A percentile compares a stretch with the other conserved stretches of the same genome.
Evolutionary conservation across 2,797 vertebrate genomes (phyloP).

Genomic region (Semaprochilodus insignis): DNA sequence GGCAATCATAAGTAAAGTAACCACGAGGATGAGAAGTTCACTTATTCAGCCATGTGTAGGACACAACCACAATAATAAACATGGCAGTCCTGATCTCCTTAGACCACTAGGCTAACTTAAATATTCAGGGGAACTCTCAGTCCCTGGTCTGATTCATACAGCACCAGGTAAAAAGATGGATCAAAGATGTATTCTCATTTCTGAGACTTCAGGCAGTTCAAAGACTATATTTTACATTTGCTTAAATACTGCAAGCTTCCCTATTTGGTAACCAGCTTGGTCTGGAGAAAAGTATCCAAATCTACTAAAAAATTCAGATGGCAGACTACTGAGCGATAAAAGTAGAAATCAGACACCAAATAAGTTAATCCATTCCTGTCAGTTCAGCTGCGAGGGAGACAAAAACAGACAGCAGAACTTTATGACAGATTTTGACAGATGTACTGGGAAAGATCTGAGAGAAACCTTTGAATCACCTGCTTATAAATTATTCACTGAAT

Average conservation of each 20-base stretch:
- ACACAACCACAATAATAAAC: not conserved
- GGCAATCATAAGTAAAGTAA: not conserved
- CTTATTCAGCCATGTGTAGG: not conserved
- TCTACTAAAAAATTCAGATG: not conserved
- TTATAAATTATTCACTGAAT: slow-evolving; percentile 31
- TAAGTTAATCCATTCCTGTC: not conserved
- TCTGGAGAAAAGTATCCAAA: not conserved
- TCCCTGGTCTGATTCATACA: not conserved
- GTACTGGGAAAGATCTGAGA: slow-evolving; percentile 1
- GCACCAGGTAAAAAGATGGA: not conserved
- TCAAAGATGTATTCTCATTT: not conserved
- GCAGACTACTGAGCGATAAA: not conserved
- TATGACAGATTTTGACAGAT: not conserved
- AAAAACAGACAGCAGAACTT: not conserved
- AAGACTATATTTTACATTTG: not conserved
- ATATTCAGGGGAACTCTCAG: not conserved
- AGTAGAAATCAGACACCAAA: not conserved
- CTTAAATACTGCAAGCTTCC: not conserved
- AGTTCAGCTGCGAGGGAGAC: not conserved
- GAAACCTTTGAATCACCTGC: slow-evolving; percentile 23
- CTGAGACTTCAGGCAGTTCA: not conserved
- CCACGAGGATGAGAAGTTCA: not conserved
- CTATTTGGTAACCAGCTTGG: not conserved
- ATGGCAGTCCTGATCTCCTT: not conserved
- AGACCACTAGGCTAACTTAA: not conserved